Evolutionary conservation across 2,888 invertebrate species (phyloP).

Genomic region (Cantharis flavilabris): DNA sequence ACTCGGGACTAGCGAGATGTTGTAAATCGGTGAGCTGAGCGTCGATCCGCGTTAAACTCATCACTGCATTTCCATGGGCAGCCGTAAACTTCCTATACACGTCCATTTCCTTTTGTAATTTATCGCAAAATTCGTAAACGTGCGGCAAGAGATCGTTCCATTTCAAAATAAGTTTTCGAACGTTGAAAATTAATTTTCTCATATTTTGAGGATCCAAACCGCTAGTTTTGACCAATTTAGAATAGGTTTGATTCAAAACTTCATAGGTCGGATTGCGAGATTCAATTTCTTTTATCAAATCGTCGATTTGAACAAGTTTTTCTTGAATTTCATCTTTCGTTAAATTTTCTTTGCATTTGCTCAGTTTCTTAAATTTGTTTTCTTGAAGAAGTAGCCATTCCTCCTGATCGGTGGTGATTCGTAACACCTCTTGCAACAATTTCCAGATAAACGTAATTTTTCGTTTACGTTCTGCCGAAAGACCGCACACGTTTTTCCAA

Average conservation of each 20-base stretch:
- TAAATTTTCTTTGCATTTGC: slow-evolving; percentile 62
- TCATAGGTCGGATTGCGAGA: slow-evolving; percentile 61
- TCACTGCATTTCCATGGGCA: slow-evolving; percentile 72
- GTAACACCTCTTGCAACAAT: slow-evolving; percentile 63
- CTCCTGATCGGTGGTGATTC: slow-evolving; percentile 62
- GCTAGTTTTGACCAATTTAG: slow-evolving; percentile 67
- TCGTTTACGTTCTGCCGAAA: slow-evolving; percentile 72
- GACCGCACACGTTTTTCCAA: slow-evolving; percentile 78
- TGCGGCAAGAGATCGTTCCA: slow-evolving; percentile 69
- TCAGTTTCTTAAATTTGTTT: slow-evolving; percentile 62
- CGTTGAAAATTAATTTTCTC: slow-evolving; percentile 64
- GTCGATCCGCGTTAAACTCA: slow-evolving; percentile 73
- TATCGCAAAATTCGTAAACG: slow-evolving; percentile 62
- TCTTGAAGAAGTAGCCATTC: slow-evolving; percentile 69
- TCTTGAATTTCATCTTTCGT: slow-evolving; percentile 64
- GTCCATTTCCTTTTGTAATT: slow-evolving; percentile 62
- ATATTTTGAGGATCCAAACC: slow-evolving; percentile 73
- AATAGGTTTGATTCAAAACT: slow-evolving; percentile 70
- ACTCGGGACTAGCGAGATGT: slow-evolving; percentile 60
- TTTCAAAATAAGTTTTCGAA: slow-evolving; percentile 63
- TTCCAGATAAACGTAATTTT: slow-evolving; percentile 68
- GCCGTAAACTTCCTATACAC: slow-evolving; percentile 70
- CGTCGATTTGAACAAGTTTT: slow-evolving; percentile 62
- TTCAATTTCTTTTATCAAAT: slow-evolving; percentile 61
- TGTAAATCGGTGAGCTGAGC: slow-evolving; percentile 72